Percentiles rank a stretch among this genome's conserved stretches.
phyloP scores from a whole-genome alignment of 2,888 invertebrate species.

The Phragmatobia fuliginosa region DNA sequence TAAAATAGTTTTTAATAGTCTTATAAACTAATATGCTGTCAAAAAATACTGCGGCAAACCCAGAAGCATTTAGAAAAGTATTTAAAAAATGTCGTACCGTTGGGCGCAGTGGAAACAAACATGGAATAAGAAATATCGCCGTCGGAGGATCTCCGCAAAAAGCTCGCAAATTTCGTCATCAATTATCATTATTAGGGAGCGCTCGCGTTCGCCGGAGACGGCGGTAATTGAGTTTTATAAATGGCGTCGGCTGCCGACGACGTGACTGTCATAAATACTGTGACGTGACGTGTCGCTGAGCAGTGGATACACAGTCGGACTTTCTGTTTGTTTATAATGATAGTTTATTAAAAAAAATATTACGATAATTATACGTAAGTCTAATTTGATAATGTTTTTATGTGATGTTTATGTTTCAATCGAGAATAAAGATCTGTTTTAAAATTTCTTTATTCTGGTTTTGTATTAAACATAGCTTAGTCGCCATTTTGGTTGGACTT shows the following conservation, averaged over 20 bases:
- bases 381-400: not conserved
- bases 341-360: conserved; percentile 8
- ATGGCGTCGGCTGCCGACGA: conserved; percentile 74
- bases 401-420: not conserved
- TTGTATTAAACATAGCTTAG: not conserved
- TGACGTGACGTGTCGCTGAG: conserved; percentile 50
- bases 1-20: too few relatives aligned
- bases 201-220: conserved; percentile 65
- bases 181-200: conserved; percentile 85
- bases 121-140: conserved; percentile 78
- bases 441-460: not conserved
- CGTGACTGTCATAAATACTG: conserved; percentile 70
- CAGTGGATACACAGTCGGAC: conserved; percentile 29
- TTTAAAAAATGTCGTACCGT: conserved; percentile 38
- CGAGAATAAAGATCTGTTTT: not conserved
- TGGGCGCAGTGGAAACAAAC: conserved; percentile 58
- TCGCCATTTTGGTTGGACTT: too few relatives aligned
- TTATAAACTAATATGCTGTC: too few relatives aligned
- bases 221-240: conserved; percentile 85
- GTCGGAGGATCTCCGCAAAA: conserved; percentile 82
- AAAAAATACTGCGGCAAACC: too few relatives aligned
- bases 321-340: conserved; percentile 25
- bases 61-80: not conserved
- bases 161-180: conserved; percentile 86
- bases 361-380: not conserved